Base-by-base conservation (phyloP, 2,888 invertebrate genomes). In the Cephus spinipes region DNA sequence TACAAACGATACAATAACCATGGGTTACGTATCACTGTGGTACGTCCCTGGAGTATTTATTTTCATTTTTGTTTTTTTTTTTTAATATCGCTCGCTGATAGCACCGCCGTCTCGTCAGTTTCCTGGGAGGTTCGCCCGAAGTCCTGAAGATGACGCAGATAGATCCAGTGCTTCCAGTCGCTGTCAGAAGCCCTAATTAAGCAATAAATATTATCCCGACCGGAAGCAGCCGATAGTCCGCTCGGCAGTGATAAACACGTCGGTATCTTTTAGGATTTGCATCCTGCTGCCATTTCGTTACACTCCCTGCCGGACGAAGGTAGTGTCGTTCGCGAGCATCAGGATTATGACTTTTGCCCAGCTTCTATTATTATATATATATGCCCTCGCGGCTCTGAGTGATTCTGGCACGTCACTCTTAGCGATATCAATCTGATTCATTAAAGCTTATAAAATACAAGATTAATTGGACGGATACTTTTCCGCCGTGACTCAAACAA, bases 401-500 rank as follows among this genome's bases (percentile, higher is more conserved):
- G 82, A 83, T 85, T 85, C 83, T 80, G 79, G 77, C 75, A 80
- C 79, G 80, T 79, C 83, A 23, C 81, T 68, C 68, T 76, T 75
- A 75, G 74, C 77, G 87, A 88, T 88, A 83, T 36, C 73, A 76
- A 83, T 84, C 84, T 81, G 75, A 83, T 86, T 87, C 85, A 85
- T 88, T 87, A 86, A 81, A 74, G 81, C 75, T 83, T 81, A 85
- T 85, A 87, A 88, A 85, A 87, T 87, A 83, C 85, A 80, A 88
- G 87, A 88, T 88, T 87, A 87, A 88, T 87, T 88, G 81, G 82
- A 75, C 77, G 79, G 88, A 88, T 88, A 86, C 83, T 84, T 86
- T 82, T 81, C 80, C 80, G 79, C 23, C 55, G 55, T 23, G 55
- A 23, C 55, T 55, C 55, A 9, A 15, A 55, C 55, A 55, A 55